Evolutionary conservation across 1,140 invertebrate genomes (phyloP), one percentile per base, ranked within the genome.

Genomic region (Bombus consobrinus): DNA sequence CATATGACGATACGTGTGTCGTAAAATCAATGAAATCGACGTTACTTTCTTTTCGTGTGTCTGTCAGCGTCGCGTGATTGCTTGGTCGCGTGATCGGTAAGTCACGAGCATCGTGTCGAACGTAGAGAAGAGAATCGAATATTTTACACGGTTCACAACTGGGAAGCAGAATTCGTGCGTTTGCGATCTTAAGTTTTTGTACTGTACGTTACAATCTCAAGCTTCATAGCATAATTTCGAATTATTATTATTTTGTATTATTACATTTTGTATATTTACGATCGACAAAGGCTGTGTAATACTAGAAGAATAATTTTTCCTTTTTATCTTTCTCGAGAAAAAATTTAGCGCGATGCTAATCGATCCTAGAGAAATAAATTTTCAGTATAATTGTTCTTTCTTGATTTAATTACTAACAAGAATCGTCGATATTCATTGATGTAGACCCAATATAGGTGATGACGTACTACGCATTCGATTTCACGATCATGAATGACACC

Each of bases 121-220:
- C 15, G 22, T 37, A 5, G 39, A 62, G 57, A 28, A 71, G 41
- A 53, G 74, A 59, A 59, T 89, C 80, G 87, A 89, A 81, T 4
- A 3, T 53, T 71, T 89, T 89, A 89, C 64, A 18, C 79, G 87
- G 82, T 85, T 57, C 37, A 22, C 28, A 62, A 39, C 32, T 72
- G 25, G 25, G 10, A 13, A 37, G 18, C 9, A 3, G 73, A n/a
- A 32, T 25, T 34, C 15, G 6, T 15, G 13, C 41, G 32, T n/a
- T 47, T 2, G 12, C 13, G 69, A 4, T 47, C 47, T 47, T 1
- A 18, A 47, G 1, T 18, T 18, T 18, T 47, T 18, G 0, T 18
- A 13, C 15, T 18, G 8, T 15, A 9, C 41, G 9, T n/a, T 47
- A 18, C 47, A 22, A 53, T 53, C 5, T 53, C 47, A 5, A 53